Conservation (phyloP, 1,140 invertebrate species). For the Pseudomyrmex dendroicus region DNA sequence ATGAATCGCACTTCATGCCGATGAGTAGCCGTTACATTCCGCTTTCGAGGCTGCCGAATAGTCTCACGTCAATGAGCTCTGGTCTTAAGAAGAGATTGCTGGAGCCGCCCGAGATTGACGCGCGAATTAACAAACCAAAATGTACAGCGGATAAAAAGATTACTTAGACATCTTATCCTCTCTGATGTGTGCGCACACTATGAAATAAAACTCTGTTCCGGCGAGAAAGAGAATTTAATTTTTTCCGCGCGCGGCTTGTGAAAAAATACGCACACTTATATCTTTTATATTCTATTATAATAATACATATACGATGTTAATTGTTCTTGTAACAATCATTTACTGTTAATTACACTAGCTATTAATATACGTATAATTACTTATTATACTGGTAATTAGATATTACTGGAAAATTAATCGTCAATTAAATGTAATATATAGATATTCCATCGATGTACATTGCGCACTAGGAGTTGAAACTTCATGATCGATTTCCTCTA, state of each 20-base stretch:
- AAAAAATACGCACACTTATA: no score
- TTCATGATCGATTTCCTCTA: not conserved
- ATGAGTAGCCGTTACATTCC: conserved; percentile 69
- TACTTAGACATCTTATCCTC: no score
- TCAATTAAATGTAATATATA: conserved; percentile 53
- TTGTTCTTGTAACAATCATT: conserved; percentile 45
- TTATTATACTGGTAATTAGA: conserved; percentile 55
- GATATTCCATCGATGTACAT: conserved; percentile 18
- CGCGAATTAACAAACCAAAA: conserved; percentile 30
- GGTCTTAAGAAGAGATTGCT: conserved; percentile 32
- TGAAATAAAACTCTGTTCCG: not conserved
- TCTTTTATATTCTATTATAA: no score
- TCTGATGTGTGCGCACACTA: not conserved
- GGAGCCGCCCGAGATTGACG: not conserved
- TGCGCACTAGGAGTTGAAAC: not conserved
- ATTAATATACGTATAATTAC: conserved; percentile 45
- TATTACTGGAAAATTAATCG: conserved; percentile 41
- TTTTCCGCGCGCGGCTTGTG: not conserved
- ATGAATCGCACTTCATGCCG: conserved; percentile 69
- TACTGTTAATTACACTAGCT: conserved; percentile 39
- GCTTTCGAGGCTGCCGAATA: conserved; percentile 63
- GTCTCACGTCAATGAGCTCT: conserved; percentile 54
- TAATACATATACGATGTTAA: not conserved
- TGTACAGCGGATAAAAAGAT: not conserved
- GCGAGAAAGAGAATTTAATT: not conserved